Conservation (phyloP, 2,888 invertebrate species). For the Chloromyia formosa region DNA sequence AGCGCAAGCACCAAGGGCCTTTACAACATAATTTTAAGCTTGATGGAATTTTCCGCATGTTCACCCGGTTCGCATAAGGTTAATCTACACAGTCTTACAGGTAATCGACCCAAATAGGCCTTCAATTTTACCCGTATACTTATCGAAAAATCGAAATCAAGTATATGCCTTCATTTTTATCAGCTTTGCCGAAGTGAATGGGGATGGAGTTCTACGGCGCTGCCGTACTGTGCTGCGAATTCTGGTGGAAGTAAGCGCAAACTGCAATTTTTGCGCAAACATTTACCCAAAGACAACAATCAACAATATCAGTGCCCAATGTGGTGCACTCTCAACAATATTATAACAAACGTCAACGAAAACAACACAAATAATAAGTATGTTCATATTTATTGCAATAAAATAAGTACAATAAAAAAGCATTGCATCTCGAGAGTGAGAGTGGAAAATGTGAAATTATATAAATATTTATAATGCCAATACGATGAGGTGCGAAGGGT, state of each 20-base stretch:
- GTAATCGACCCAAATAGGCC: slow-evolving; percentile 31
- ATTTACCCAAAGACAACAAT: slow-evolving; percentile 37
- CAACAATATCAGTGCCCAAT: slow-evolving; percentile 31
- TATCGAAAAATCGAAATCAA: slow-evolving; percentile 24
- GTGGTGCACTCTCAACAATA: slow-evolving; percentile 15
- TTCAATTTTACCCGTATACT: slow-evolving; percentile 4
- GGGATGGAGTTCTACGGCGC: too few species aligned
- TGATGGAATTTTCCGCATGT: too few species aligned
- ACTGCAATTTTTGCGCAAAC: slow-evolving; percentile 39
- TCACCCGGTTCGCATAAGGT: too few species aligned
- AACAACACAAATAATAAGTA: not conserved
- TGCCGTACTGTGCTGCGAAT: slow-evolving; percentile 10
- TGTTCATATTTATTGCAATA: not conserved
- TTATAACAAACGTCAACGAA: slow-evolving; percentile 9
- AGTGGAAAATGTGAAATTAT: slow-evolving; percentile 15
- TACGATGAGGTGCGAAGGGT: too few species aligned
- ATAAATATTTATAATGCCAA: not conserved
- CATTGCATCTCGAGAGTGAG: not conserved
- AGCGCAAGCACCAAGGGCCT: too few species aligned
- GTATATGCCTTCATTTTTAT: slow-evolving; percentile 24
- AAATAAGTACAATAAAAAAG: slow-evolving; percentile 8
- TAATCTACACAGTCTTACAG: not conserved
- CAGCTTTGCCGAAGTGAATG: slow-evolving; percentile 5
- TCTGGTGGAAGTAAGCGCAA: not conserved
- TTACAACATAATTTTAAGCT: too few species aligned